Conservation (phyloP, 2,888 invertebrate species). For the Drosophila histrio region DNA sequence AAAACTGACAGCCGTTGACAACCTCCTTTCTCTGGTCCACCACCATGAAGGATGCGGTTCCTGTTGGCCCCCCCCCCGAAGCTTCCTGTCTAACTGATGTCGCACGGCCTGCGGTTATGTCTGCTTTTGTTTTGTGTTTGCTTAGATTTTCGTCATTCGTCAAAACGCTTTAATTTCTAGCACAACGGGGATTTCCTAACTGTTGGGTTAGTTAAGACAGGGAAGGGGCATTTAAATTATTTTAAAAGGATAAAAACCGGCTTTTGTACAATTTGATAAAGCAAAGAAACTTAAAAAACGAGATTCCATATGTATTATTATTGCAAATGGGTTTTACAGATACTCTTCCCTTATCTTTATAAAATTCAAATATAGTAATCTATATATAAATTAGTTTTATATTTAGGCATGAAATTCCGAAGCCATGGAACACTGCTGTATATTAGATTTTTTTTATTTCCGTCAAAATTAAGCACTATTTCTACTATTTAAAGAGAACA, state of each 20-base stretch:
- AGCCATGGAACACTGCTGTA: too few species aligned
- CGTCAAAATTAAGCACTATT: too few species aligned
- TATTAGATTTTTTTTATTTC: too few species aligned
- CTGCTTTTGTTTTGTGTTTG: slow-evolving; percentile 8
- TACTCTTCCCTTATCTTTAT: not conserved
- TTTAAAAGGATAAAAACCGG: not conserved
- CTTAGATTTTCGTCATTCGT: not conserved
- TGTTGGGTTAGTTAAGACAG: not conserved
- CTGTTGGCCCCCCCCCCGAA: not conserved
- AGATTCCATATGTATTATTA: not conserved
- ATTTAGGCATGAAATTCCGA: too few species aligned
- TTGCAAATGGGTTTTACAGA: not conserved
- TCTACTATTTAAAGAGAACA: too few species aligned
- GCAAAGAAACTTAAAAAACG: not conserved
- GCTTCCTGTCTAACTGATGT: slow-evolving; percentile 21
- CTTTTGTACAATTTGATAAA: not conserved
- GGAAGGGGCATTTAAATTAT: not conserved
- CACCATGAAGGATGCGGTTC: slow-evolving; percentile 11
- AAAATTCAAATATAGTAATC: too few species aligned
- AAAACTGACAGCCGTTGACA: slow-evolving; percentile 41
- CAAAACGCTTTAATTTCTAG: slow-evolving; percentile 19
- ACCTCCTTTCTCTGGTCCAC: not conserved
- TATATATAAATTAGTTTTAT: too few species aligned
- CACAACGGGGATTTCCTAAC: slow-evolving; percentile 1
- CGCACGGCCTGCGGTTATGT: slow-evolving; percentile 42